Conservation (phyloP, 2,888 invertebrate species). For the Scaptomyza polygonia region DNA sequence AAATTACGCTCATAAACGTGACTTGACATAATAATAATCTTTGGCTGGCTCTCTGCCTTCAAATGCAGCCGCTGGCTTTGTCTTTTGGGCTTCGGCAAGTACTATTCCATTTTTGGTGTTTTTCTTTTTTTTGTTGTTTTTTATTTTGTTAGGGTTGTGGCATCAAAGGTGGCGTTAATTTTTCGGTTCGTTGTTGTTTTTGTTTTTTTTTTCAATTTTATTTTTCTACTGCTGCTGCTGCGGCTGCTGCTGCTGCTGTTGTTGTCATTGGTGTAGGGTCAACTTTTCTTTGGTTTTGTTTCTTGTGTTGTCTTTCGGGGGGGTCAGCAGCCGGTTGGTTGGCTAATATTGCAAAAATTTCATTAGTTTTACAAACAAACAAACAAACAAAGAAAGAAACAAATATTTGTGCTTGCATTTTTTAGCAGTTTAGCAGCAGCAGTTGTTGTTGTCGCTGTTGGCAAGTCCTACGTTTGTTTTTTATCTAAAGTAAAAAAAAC, state of each 20-base stretch:
- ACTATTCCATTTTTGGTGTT: not conserved
- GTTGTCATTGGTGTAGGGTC: conserved; percentile 49
- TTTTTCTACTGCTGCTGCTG: conserved; percentile 10
- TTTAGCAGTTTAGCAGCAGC: conserved; percentile 72
- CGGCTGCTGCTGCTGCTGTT: conserved; percentile 18
- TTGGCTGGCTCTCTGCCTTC: conserved; percentile 49
- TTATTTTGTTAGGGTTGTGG: conserved; percentile 20
- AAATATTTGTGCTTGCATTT: conserved; percentile 77
- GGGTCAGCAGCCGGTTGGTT: conserved; percentile 68
- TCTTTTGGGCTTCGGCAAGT: too few relatives aligned
- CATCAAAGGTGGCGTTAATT: conserved; percentile 70
- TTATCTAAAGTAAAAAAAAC: conserved; percentile 58
- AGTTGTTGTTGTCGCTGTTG: conserved; percentile 39
- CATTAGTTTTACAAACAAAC: conserved; percentile 78
- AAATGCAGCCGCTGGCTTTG: conserved; percentile 61
- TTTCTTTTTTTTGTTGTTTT: too few relatives aligned
- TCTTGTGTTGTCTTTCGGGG: conserved; percentile 55
- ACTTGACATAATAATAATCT: conserved; percentile 84
- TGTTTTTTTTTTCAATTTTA: conserved; percentile 56
- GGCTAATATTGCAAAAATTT: conserved; percentile 77
- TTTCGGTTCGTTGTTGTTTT: conserved; percentile 50
- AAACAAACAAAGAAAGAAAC: conserved; percentile 77
- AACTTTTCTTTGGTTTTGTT: conserved; percentile 33
- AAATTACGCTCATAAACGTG: conserved; percentile 83
- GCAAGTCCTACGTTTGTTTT: conserved; percentile 49